Conservation (phyloP, 2,113 vertebrate genomes). For the Canis aureus region DNA sequence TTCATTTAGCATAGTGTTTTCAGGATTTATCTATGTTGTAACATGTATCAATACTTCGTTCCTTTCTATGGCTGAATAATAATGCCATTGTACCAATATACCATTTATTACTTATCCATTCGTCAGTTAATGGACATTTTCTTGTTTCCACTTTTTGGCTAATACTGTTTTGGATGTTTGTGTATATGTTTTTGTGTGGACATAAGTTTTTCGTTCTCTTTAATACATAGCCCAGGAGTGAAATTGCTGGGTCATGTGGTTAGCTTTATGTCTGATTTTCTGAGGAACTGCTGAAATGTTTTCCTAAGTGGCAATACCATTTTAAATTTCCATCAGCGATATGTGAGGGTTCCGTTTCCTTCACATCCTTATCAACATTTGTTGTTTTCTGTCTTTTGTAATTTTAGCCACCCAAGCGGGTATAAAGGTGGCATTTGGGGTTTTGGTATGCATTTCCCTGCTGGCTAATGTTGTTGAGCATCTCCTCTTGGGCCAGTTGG, state of each 20-base stretch:
- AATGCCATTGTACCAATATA: neutral
- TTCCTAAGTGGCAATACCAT: neutral
- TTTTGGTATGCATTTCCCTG: neutral
- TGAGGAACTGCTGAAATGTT: neutral
- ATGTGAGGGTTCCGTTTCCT: neutral
- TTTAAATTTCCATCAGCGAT: neutral
- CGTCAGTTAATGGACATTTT: neutral
- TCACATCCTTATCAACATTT: neutral
- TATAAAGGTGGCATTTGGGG: neutral
- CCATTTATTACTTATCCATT: neutral
- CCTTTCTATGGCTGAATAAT: neutral
- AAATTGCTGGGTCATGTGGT: neutral
- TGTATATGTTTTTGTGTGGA: neutral
- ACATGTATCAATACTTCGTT: neutral
- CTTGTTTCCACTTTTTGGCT: neutral
- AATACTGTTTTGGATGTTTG: neutral
- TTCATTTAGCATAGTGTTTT: neutral
- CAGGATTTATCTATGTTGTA: neutral
- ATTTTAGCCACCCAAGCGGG: neutral
- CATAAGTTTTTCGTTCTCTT: neutral
- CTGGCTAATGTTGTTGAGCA: neutral
- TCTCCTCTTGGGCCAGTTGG: neutral
- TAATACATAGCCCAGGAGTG: neutral
- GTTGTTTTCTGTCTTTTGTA: neutral
- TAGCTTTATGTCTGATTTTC: neutral